Percentiles rank a stretch among this genome's conserved stretches.
phyloP scores from a whole-genome alignment of 2,113 vertebrate species.

The Caretta caretta region DNA sequence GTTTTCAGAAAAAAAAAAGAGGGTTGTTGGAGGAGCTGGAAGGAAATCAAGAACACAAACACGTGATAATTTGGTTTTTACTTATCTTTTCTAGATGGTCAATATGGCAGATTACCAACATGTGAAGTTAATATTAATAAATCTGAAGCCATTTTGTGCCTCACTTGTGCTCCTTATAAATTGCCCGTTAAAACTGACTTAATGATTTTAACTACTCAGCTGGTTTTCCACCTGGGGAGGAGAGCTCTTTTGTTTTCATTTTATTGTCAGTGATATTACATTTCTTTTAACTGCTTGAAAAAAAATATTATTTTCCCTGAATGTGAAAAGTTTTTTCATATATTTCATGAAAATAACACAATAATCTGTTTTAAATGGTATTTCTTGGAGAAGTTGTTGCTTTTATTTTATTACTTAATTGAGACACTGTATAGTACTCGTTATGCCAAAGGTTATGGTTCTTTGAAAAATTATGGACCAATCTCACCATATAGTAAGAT shows the following conservation, averaged over 20 bases:
- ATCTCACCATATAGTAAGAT: neutral
- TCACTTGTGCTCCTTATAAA: neutral
- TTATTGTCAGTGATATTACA: neutral
- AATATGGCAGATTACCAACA: fast-evolving
- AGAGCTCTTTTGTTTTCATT: neutral
- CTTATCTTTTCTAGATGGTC: neutral
- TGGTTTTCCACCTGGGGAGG: neutral
- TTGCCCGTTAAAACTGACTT: neutral
- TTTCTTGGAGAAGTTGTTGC: neutral
- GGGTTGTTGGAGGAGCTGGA: neutral
- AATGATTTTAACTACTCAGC: neutral
- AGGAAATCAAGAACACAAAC: neutral
- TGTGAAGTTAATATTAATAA: neutral
- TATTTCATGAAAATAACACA: neutral
- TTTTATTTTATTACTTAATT: neutral
- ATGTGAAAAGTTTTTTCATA: neutral
- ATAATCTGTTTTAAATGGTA: neutral
- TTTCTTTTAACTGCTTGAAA: neutral
- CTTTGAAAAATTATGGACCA: neutral
- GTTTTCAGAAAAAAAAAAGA: neutral
- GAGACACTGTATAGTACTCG: neutral
- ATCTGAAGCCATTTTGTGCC: neutral
- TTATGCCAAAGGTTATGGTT: neutral
- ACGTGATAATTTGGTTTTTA: neutral
- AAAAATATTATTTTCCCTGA: neutral